Evolutionary conservation across 2,113 vertebrate genomes (phyloP).

Genomic region (Seriola rivoliana): DNA sequence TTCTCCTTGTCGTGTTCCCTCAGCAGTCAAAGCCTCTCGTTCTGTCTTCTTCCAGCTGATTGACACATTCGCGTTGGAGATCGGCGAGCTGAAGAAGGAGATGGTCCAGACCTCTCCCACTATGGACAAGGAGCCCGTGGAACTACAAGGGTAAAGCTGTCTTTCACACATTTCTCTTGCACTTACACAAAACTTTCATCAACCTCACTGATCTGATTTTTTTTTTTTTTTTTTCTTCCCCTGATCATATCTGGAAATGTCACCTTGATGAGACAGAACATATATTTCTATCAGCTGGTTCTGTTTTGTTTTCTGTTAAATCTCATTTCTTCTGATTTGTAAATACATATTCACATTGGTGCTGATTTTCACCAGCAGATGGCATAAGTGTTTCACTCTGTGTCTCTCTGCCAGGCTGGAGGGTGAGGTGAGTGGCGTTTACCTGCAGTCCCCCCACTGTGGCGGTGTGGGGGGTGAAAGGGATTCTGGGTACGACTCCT

Average conservation of each 20-base stretch:
- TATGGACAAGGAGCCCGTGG: constrained; percentile 63
- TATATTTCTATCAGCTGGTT: not conserved
- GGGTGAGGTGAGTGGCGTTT: constrained; percentile 84
- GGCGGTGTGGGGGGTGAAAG: constrained; percentile 80
- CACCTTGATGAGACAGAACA: not conserved
- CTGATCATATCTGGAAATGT: not conserved
- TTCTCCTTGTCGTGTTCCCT: not conserved
- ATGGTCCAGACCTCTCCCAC: constrained; percentile 89
- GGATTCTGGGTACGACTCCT: constrained; percentile 92
- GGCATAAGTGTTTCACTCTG: constrained; percentile 20
- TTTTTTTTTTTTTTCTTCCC: not conserved
- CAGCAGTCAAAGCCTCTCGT: constrained; percentile 4
- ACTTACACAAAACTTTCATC: not conserved
- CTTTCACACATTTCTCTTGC: not conserved
- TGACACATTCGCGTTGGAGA: constrained; percentile 93
- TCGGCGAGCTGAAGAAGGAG: constrained; percentile 94
- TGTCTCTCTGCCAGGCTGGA: constrained; percentile 80
- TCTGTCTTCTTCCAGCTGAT: constrained; percentile 86
- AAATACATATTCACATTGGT: not conserved
- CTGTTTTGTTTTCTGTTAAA: not conserved
- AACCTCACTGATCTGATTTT: not conserved
- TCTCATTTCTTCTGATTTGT: not conserved
- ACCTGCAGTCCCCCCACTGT: constrained; percentile 75
- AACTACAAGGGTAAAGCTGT: constrained; percentile 64
- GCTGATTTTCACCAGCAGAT: constrained; percentile 46